Conservation (phyloP, 2,797 vertebrate genomes). For the Sebastes hubbsi region DNA sequence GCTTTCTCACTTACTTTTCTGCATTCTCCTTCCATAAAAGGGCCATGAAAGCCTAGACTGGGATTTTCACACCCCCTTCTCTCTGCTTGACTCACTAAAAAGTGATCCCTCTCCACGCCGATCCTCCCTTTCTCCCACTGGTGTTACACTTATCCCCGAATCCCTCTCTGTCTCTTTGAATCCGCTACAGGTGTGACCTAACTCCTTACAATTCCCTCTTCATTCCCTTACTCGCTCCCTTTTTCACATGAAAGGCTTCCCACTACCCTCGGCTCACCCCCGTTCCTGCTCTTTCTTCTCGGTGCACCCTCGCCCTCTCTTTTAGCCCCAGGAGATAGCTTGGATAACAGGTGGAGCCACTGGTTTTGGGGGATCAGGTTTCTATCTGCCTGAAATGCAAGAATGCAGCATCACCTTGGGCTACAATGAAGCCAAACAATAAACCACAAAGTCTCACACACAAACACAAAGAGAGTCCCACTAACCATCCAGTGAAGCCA, state of each 20-base stretch:
- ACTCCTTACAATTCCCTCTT: conserved; percentile 62
- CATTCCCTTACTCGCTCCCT: conserved; percentile 41
- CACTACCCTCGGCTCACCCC: conserved; percentile 50
- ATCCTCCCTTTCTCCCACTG: conserved; percentile 56
- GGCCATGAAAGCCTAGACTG: conserved; percentile 51
- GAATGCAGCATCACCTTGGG: conserved; percentile 60
- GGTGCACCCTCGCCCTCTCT: conserved; percentile 48
- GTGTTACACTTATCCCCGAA: conserved; percentile 63
- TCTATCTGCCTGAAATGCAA: conserved; percentile 66
- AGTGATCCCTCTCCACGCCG: conserved; percentile 44
- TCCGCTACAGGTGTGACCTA: conserved; percentile 70
- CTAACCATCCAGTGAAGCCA: background rate
- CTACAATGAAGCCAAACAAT: conserved; percentile 53
- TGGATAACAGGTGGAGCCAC: conserved; percentile 74
- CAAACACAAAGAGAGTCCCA: background rate
- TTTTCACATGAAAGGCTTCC: conserved; percentile 72
- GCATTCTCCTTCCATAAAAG: conserved; percentile 51
- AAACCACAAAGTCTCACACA: conserved; percentile 17
- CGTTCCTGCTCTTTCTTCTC: conserved; percentile 61
- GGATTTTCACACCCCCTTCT: conserved; percentile 67
- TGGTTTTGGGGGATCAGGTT: conserved; percentile 69
- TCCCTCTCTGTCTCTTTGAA: conserved; percentile 66
- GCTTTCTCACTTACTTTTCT: conserved; percentile 51
- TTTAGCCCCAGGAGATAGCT: conserved; percentile 66
- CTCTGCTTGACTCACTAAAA: conserved; percentile 58